phyloP scores from a whole-genome alignment of 2,888 invertebrate genomes.

The Amblyjoppa proteus region DNA sequence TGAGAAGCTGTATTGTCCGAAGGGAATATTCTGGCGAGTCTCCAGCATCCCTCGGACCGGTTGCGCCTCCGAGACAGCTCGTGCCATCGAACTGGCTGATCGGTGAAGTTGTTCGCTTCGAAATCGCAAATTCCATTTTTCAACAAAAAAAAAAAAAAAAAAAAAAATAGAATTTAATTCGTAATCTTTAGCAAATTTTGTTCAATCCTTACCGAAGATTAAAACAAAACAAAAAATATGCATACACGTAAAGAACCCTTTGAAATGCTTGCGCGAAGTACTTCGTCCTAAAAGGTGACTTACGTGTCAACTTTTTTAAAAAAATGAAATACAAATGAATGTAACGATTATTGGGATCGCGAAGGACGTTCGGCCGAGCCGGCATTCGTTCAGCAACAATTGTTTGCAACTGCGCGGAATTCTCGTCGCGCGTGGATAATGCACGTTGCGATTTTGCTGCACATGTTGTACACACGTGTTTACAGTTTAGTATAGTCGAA shows the following conservation, averaged over 20 bases:
- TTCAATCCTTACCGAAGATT: no score
- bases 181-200: background rate
- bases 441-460: background rate
- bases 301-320: background rate
- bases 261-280: no score
- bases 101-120: background rate
- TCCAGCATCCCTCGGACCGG: conserved; percentile 27
- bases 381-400: conserved; percentile 35
- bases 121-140: background rate
- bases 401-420: conserved; percentile 46
- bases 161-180: background rate
- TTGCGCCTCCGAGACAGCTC: conserved; percentile 31
- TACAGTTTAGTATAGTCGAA: conserved; percentile 21
- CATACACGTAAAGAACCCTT: no score
- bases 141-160: background rate
- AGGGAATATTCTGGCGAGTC: conserved; percentile 6
- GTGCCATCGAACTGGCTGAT: conserved; percentile 5
- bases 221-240: no score
- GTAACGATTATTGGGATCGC: conserved; percentile 27
- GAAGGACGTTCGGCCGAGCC: conserved; percentile 41
- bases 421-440: conserved; percentile 14
- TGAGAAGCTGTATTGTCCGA: background rate
- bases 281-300: no score
- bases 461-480: conserved; percentile 30
- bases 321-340: conserved; percentile 5